Percentiles rank a stretch among this genome's conserved stretches.
These are phyloP conservation scores for Leptothorax acervorum DNA, from an alignment of 2,888 invertebrate genomes.

Conservation along the genomic window DNA sequence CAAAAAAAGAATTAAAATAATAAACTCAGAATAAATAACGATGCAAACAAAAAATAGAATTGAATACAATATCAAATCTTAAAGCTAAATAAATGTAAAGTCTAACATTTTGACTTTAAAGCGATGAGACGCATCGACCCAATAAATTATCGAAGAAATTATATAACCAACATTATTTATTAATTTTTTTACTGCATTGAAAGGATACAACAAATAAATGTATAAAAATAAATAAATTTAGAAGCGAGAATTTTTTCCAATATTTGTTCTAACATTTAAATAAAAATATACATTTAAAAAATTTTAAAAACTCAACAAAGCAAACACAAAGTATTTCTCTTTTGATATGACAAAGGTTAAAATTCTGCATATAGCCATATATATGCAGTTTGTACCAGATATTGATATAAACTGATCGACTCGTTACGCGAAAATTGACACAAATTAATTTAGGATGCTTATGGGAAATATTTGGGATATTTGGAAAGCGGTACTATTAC, in stretches of 20 bases:
- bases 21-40: neutral
- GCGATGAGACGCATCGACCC: no score
- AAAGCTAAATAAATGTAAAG: neutral
- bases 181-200: neutral
- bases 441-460: constrained; percentile 15
- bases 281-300: neutral
- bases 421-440: constrained; percentile 11
- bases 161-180: neutral
- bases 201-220: neutral
- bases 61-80: neutral
- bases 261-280: neutral
- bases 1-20: no score
- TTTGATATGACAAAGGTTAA: neutral
- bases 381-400: neutral
- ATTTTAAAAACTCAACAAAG: neutral
- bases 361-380: neutral
- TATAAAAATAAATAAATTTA: neutral
- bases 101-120: neutral
- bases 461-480: constrained; percentile 20
- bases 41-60: neutral
- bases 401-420: constrained; percentile 2
- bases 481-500: neutral
- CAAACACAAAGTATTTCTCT: neutral
- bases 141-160: neutral
- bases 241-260: neutral